Conservation (phyloP, 1,140 invertebrate species). For the Cydia amplana region DNA sequence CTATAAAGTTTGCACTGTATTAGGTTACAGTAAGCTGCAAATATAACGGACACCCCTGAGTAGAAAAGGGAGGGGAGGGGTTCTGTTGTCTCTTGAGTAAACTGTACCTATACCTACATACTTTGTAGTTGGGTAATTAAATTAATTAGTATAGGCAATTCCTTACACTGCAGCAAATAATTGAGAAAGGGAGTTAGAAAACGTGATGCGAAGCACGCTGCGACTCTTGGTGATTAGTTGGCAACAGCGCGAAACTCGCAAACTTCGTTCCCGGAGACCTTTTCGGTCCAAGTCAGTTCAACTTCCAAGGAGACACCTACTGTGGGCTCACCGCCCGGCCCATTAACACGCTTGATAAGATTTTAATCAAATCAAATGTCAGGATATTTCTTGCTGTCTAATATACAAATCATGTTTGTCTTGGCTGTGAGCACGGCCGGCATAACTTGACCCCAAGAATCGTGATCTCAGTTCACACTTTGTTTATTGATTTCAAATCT, state of each 20-base stretch:
- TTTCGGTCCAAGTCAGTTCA: neutral
- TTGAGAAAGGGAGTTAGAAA: neutral
- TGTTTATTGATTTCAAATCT: no score
- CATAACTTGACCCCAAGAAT: no score
- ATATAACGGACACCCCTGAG: no score
- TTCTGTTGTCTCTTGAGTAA: no score
- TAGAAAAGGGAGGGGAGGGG: no score
- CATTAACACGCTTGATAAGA: neutral
- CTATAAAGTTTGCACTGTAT: no score
- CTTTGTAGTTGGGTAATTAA: neutral
- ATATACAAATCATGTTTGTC: no score
- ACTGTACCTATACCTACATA: neutral
- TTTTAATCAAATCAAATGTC: neutral
- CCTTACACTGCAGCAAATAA: neutral
- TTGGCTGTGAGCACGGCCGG: no score
- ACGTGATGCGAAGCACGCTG: neutral
- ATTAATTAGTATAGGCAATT: neutral
- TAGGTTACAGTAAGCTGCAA: no score
- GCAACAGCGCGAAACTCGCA: neutral
- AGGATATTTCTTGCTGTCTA: no score
- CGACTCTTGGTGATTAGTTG: slow-evolving; percentile 18
- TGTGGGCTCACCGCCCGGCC: neutral
- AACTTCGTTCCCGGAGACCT: slow-evolving; percentile 3
- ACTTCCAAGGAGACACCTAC: slow-evolving; percentile 10
- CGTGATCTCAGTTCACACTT: no score